Evolutionary conservation across 1,140 invertebrate genomes (phyloP).

Genomic region (Patella vulgata): DNA sequence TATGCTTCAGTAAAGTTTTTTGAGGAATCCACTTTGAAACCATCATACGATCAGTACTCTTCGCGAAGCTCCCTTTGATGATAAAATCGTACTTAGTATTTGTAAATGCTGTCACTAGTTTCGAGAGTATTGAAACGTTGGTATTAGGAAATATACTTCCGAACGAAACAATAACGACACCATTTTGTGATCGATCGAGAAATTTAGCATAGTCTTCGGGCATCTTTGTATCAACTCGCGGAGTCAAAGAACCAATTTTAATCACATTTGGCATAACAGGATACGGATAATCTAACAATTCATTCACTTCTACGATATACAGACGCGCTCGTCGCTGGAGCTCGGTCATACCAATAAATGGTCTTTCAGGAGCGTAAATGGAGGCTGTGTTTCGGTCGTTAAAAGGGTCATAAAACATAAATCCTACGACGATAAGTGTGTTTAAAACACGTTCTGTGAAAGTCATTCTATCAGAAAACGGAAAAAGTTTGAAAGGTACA

Average conservation of each 20-base stretch:
- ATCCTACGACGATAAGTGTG: not conserved
- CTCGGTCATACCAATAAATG: conserved; percentile 6
- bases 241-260: conserved; percentile 36
- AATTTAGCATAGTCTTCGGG: conserved; percentile 15
- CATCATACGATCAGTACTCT: conserved; percentile 21
- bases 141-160: conserved; percentile 29
- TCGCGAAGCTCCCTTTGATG: conserved; percentile 15
- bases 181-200: conserved; percentile 27
- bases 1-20: conserved; percentile 69
- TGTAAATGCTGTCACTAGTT: conserved; percentile 22
- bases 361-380: conserved; percentile 17
- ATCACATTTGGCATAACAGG: conserved; percentile 37
- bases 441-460: conserved; percentile 11
- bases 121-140: conserved; percentile 15
- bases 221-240: conserved; percentile 18
- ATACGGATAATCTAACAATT: conserved; percentile 35
- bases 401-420: not conserved
- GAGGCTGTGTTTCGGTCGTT: not conserved
- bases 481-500: not conserved
- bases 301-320: conserved; percentile 33
- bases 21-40: conserved; percentile 45
- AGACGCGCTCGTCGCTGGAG: conserved; percentile 15
- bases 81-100: conserved; percentile 19
- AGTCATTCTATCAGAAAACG: conserved; percentile 9
- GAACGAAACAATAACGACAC: conserved; percentile 38